phyloP scores from a whole-genome alignment of 2,888 invertebrate species.

The Micropterix aruncella region DNA sequence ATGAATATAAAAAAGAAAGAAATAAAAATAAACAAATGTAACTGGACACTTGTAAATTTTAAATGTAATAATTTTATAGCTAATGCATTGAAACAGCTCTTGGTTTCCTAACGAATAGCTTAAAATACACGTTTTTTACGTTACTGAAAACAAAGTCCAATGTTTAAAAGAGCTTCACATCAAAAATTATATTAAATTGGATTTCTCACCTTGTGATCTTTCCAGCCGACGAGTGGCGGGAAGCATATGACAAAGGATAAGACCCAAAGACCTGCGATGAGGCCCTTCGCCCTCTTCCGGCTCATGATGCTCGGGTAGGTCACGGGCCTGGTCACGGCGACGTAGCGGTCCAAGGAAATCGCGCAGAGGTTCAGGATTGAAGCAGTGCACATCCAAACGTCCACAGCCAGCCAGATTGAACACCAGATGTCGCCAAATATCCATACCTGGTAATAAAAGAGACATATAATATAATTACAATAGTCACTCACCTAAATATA shows the following conservation, averaged over 20 bases:
- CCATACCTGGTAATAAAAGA: constrained; percentile 77
- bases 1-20: too few relatives aligned
- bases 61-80: too few relatives aligned
- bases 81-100: too few relatives aligned
- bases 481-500: too few relatives aligned
- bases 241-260: constrained; percentile 93
- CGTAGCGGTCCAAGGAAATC: constrained; percentile 88
- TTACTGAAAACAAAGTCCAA: too few relatives aligned
- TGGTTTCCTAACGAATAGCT: too few relatives aligned
- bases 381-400: constrained; percentile 98
- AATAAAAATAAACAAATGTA: too few relatives aligned
- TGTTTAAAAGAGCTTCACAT: too few relatives aligned
- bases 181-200: too few relatives aligned
- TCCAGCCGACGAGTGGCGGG: constrained; percentile 92
- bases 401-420: constrained; percentile 91
- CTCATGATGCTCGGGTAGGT: constrained; percentile 91
- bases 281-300: constrained; percentile 65
- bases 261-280: constrained; percentile 90
- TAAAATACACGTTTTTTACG: too few relatives aligned
- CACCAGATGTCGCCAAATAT: constrained; percentile 95
- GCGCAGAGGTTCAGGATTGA: constrained; percentile 93
- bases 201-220: constrained; percentile 53
- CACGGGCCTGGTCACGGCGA: constrained; percentile 93
- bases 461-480: too few relatives aligned
- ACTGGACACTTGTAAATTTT: too few relatives aligned